These are phyloP conservation scores for Synanthedon andrenaeformis DNA, from an alignment of 2,888 invertebrate genomes.

Conservation along the genomic window DNA sequence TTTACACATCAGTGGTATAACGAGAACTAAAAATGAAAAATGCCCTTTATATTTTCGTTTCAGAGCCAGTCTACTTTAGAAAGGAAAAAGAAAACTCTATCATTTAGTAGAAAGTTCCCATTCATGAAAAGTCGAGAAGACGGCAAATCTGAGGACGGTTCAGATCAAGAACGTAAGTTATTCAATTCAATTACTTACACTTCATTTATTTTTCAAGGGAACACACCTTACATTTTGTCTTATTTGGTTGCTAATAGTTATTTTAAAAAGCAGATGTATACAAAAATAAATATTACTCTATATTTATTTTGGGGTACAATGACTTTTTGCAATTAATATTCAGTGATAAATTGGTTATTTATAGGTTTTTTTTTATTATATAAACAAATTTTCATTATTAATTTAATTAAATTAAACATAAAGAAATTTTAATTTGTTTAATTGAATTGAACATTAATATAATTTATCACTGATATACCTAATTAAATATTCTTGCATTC, in stretches of 20 bases:
- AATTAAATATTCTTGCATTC: too few relatives aligned
- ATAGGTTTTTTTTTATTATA: too few relatives aligned
- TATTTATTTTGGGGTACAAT: too few relatives aligned
- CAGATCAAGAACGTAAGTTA: conserved; percentile 97
- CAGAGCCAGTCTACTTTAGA: conserved; percentile 92
- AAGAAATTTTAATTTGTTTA: too few relatives aligned
- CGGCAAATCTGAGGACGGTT: conserved; percentile 93
- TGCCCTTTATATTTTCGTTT: conserved; percentile 1
- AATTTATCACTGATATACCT: too few relatives aligned
- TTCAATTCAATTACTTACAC: background rate
- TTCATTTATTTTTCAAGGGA: conserved; percentile 6
- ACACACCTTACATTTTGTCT: conserved; percentile 4
- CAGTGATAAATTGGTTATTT: too few relatives aligned
- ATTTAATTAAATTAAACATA: too few relatives aligned
- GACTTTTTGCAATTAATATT: too few relatives aligned
- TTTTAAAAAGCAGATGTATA: conserved; percentile 5
- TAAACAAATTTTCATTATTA: too few relatives aligned
- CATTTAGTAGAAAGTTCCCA: conserved; percentile 97
- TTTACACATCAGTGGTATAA: too few relatives aligned
- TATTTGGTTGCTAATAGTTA: conserved; percentile 6
- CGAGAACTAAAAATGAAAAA: too few relatives aligned
- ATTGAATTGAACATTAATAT: too few relatives aligned
- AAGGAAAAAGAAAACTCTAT: conserved; percentile 97
- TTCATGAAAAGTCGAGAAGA: conserved; percentile 99
- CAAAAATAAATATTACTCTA: conserved; percentile 8